Evolutionary conservation across 2,888 invertebrate species (phyloP).

Genomic region (Mythimna pallens): DNA sequence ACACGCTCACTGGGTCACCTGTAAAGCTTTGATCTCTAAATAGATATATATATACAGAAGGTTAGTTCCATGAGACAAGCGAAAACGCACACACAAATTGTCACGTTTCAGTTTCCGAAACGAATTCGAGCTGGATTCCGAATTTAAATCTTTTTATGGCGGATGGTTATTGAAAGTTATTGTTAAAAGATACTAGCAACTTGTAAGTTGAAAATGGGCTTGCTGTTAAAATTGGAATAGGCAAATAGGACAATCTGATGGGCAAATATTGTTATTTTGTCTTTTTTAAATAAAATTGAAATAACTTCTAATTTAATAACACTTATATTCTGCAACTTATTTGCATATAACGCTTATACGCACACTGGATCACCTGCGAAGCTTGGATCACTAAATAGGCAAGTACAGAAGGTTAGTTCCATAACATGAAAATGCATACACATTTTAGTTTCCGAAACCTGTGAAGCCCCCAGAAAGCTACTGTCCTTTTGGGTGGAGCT

Average conservation of each 20-base stretch:
- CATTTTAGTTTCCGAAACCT: not conserved
- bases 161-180: not conserved
- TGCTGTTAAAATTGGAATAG: no score
- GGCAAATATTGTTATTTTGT: no score
- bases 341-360: not conserved
- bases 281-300: no score
- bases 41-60: slow-evolving; percentile 10
- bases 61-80: not conserved
- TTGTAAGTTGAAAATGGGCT: no score
- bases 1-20: slow-evolving; percentile 49
- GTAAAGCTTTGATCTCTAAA: slow-evolving; percentile 5
- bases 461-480: not conserved
- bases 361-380: slow-evolving; percentile 43
- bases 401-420: slow-evolving; percentile 1
- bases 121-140: slow-evolving; percentile 26
- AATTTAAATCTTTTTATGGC: slow-evolving; percentile 42
- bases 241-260: no score
- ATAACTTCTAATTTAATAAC: no score
- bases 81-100: no score
- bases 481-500: not conserved
- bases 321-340: no score
- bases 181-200: slow-evolving; percentile 5
- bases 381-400: not conserved
- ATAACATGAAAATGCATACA: not conserved
- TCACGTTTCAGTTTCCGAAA: not conserved